Percentiles rank a stretch among this genome's conserved stretches.
Conservation (phyloP, 1,140 invertebrate genomes). For the Euwallacea fornicatus region DNA sequence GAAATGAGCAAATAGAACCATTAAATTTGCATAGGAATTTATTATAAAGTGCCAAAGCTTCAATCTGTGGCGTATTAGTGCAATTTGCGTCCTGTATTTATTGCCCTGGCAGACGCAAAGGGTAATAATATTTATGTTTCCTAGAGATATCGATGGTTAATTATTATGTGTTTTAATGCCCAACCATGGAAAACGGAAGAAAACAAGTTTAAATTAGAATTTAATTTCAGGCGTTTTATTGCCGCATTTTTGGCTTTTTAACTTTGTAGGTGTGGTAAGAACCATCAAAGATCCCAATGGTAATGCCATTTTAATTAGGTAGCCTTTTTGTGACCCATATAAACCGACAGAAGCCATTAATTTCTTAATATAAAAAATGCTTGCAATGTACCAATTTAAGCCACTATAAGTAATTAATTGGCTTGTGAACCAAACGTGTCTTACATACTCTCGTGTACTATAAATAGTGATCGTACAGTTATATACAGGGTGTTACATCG, state of each 20-base stretch:
- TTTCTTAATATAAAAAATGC: too few species aligned
- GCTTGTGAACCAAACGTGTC: too few species aligned
- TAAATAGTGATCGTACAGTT: too few species aligned
- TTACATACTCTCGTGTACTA: too few species aligned
- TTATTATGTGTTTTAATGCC: background rate
- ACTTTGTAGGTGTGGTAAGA: background rate
- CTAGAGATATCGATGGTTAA: background rate
- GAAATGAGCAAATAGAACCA: conserved; percentile 22
- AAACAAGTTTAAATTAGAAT: too few species aligned
- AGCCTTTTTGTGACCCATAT: too few species aligned
- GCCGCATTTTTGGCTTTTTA: background rate
- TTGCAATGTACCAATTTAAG: too few species aligned
- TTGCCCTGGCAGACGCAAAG: conserved; percentile 1
- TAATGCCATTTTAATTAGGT: too few species aligned
- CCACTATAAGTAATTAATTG: too few species aligned
- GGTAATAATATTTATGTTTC: background rate
- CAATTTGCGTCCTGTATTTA: conserved; percentile 15
- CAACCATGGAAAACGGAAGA: background rate
- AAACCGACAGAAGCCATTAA: too few species aligned
- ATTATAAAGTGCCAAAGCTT: conserved; percentile 24
- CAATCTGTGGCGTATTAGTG: conserved; percentile 25
- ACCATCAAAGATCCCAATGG: too few species aligned
- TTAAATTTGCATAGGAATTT: conserved; percentile 26
- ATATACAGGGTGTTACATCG: too few species aligned
- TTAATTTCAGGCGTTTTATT: background rate